Percentiles rank a stretch among this genome's conserved stretches.
phyloP scores from a whole-genome alignment of 2,113 vertebrate species.

The Actenoides hombroni region DNA sequence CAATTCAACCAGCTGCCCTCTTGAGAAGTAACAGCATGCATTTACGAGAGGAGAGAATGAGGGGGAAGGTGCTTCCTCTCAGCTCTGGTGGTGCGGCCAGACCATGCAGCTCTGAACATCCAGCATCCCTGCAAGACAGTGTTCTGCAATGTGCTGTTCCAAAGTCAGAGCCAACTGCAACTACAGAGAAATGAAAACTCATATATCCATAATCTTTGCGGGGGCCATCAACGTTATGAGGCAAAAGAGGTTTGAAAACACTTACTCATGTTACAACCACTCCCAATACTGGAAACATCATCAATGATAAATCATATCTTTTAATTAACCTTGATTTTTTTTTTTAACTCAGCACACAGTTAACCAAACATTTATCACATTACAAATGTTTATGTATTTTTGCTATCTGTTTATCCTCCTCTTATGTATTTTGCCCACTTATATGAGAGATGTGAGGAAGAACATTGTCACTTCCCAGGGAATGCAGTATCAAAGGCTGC shows the following conservation, averaged over 20 bases:
- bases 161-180: background rate
- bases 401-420: background rate
- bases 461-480: background rate
- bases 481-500: background rate
- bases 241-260: constrained; percentile 65
- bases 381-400: constrained; percentile 28
- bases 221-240: background rate
- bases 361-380: constrained; percentile 26
- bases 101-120: background rate
- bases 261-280: constrained; percentile 56
- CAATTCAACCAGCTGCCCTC: background rate
- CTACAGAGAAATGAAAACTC: constrained; percentile 6
- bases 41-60: background rate
- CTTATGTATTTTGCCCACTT: background rate
- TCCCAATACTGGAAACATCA: constrained; percentile 63
- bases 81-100: background rate
- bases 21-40: fast-evolving
- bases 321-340: constrained; percentile 55
- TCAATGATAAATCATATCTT: constrained; percentile 69
- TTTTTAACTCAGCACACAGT: background rate
- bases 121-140: background rate
- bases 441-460: background rate
- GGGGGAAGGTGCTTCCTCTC: background rate
- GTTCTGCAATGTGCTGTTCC: background rate
- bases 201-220: background rate